These are phyloP conservation scores for Poecile atricapillus DNA, from an alignment of 2,113 vertebrate genomes.

Conservation along the genomic window DNA sequence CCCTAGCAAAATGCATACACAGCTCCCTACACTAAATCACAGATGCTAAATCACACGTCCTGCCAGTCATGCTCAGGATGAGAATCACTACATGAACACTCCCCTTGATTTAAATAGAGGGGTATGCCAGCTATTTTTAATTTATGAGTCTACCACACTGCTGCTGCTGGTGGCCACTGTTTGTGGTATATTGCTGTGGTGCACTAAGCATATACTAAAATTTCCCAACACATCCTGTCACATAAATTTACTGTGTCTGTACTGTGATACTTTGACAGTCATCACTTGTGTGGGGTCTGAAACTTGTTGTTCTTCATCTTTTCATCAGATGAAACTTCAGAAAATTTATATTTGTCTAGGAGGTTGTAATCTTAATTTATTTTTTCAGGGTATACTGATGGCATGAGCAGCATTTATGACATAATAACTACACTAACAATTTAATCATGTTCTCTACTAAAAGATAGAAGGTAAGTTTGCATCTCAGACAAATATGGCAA, in stretches of 20 bases:
- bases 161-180: not conserved
- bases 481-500: not conserved
- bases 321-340: not conserved
- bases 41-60: not conserved
- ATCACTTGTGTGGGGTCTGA: not conserved
- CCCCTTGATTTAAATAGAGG: slow-evolving; percentile 24
- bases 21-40: not conserved
- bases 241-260: not conserved
- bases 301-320: not conserved
- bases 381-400: not conserved
- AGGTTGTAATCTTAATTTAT: not conserved
- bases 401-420: not conserved
- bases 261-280: not conserved
- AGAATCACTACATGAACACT: not conserved
- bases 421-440: not conserved
- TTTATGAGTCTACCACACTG: not conserved
- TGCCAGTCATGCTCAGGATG: not conserved
- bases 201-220: not conserved
- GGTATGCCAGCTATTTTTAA: not conserved
- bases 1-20: not conserved
- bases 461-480: not conserved
- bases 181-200: not conserved
- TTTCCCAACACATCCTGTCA: not conserved
- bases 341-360: not conserved
- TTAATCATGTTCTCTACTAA: not conserved